Evolutionary conservation across 1,140 invertebrate genomes (phyloP), one percentile per base, ranked within the genome.

Genomic region (Caenorhabditis brenneri): DNA sequence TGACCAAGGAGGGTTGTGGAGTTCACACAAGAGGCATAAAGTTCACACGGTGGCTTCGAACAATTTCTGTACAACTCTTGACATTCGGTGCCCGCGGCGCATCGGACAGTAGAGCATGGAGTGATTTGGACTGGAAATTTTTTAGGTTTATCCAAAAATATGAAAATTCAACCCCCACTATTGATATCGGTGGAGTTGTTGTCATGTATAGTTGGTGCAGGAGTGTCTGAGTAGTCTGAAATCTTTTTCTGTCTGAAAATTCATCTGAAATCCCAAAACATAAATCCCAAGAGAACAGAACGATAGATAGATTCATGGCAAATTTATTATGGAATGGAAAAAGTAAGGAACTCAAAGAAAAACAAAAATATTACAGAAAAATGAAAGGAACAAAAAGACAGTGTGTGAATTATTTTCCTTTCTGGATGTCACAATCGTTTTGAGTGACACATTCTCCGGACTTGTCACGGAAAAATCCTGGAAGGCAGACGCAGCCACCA

Each of bases 141-240:
- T n/a, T n/a, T n/a, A n/a, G n/a, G n/a, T n/a, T n/a, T n/a, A 51
- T 51, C 19, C 42, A 4, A 46, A 46, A 1, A 12, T 46, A 16
- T 46, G 10, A 4, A 46, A 46, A 46, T 46, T 46, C 19, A n/a
- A 51, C 2, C 7, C 22, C 5, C 22, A 65, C 60, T 65, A n/a
- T 65, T 58, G 16, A 58, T 29, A 29, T 29, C 53, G 12, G 53
- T 29, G 53, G 9, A 15, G 10, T 65, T 65, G 10, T 27, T 33
- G 22, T 46, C 4, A 9, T 7, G 7, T 36, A 33, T 15, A n/a
- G n/a, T 4, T 19, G 19, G 24, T 15, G 53, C 24, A 1, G 58
- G 58, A 10, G 31, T 33, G 29, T 65, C 36, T n/a, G 36, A 74
- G n/a, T 42, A 74, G 24, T 74, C 65, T 74, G 65, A 74, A 74